Percentiles rank a stretch among this genome's conserved stretches.
These are phyloP conservation scores for Carlito syrichta DNA, from an alignment of 2,113 vertebrate species.

Conservation along the genomic window DNA sequence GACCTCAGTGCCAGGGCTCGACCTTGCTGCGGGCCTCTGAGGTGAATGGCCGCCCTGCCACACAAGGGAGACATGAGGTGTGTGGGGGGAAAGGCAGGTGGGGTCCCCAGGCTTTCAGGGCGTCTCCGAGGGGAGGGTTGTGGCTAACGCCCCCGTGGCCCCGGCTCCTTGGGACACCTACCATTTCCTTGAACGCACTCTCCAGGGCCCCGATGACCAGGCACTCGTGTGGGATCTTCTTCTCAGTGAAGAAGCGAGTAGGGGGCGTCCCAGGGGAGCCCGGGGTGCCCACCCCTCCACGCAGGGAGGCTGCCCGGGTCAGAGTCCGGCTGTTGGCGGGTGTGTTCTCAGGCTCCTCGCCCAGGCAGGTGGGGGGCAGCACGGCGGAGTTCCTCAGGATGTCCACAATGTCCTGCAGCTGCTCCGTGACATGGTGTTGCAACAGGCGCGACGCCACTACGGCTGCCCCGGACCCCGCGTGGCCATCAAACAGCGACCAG, in stretches of 20 bases:
- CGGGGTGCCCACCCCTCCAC: conserved; percentile 90
- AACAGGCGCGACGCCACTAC: conserved; percentile 93
- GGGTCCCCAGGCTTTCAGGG: no score
- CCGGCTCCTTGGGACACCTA: conserved; percentile 65
- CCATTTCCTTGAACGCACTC: conserved; percentile 98
- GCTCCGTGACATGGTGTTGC: conserved; percentile 92
- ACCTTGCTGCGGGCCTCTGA: not conserved
- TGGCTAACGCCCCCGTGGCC: accelerated
- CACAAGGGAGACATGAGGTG: no score
- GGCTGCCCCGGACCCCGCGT: conserved; percentile 93
- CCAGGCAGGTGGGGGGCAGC: conserved; percentile 90
- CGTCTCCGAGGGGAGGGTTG: not conserved
- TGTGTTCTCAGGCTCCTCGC: conserved; percentile 88
- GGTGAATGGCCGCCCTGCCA: not conserved
- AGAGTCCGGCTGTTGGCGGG: conserved; percentile 86
- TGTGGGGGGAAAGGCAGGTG: no score
- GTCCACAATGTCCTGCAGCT: conserved; percentile 94
- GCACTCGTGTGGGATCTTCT: conserved; percentile 96
- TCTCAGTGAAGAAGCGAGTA: conserved; percentile 95
- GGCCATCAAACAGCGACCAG: conserved; percentile 97
- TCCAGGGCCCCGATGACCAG: conserved; percentile 96
- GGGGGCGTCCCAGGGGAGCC: conserved; percentile 91
- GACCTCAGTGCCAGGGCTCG: not conserved
- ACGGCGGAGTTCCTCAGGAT: conserved; percentile 88
- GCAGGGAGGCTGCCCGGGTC: conserved; percentile 91